These are phyloP conservation scores for Lepus townsendii DNA, from an alignment of 2,797 vertebrate species.

Conservation along the genomic window DNA sequence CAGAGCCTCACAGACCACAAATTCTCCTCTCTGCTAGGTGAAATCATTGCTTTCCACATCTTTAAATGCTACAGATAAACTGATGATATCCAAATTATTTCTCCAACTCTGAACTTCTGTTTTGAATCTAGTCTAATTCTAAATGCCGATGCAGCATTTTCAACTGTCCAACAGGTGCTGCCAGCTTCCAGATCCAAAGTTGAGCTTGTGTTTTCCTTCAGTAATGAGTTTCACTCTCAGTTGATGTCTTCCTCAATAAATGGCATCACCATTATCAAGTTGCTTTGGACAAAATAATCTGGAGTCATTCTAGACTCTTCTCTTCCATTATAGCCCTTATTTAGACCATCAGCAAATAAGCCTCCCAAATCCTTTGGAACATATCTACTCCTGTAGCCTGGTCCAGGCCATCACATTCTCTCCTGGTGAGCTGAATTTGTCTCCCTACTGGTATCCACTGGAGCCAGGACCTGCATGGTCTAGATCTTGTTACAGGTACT, in stretches of 20 bases:
- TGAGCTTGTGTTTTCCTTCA: background rate
- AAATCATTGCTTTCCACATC: background rate
- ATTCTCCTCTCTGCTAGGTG: background rate
- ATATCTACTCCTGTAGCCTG: too few species aligned
- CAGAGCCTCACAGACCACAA: background rate
- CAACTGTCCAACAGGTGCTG: background rate
- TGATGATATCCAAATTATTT: background rate
- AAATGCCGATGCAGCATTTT: background rate
- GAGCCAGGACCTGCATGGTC: background rate
- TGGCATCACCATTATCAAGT: background rate
- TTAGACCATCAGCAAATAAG: background rate
- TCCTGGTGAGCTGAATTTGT: background rate
- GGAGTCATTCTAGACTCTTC: background rate
- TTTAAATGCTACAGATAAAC: background rate
- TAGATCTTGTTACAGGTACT: background rate
- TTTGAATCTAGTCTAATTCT: background rate
- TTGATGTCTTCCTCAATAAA: background rate
- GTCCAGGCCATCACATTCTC: background rate
- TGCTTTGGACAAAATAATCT: background rate
- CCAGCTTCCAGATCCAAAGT: background rate
- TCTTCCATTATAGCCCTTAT: background rate
- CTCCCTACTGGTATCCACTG: background rate
- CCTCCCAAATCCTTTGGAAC: background rate
- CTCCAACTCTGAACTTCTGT: background rate
- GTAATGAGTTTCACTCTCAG: background rate